Percentiles rank a stretch among this genome's conserved stretches.
phyloP scores from a whole-genome alignment of 2,888 invertebrate species.

The Cerastis rubricosa region DNA sequence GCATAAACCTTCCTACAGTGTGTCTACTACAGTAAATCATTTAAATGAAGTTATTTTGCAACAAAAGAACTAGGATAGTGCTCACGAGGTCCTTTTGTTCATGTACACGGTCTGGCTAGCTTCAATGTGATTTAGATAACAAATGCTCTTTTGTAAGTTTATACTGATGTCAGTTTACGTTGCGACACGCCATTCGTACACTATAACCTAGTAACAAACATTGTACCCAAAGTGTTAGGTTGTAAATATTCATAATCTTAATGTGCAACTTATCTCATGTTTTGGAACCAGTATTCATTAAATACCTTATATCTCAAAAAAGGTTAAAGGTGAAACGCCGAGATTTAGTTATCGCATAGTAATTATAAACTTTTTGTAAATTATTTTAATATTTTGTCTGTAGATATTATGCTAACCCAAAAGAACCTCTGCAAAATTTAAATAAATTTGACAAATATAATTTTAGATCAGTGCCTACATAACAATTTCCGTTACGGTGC shows the following conservation, averaged over 20 bases:
- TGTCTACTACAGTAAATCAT: slow-evolving; percentile 25
- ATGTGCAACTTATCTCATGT: slow-evolving; percentile 77
- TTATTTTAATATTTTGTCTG: slow-evolving; percentile 73
- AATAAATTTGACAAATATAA: slow-evolving; percentile 31
- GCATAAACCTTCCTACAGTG: slow-evolving; percentile 2
- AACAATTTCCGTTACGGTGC: slow-evolving; percentile 72
- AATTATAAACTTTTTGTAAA: slow-evolving; percentile 77
- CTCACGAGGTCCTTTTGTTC: slow-evolving; percentile 57
- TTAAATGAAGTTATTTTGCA: slow-evolving; percentile 55
- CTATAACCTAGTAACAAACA: slow-evolving; percentile 13
- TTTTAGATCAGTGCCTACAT: slow-evolving; percentile 42
- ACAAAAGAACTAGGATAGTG: slow-evolving; percentile 61
- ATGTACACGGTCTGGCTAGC: slow-evolving; percentile 72
- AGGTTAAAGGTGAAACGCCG: slow-evolving; percentile 78
- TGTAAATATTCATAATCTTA: slow-evolving; percentile 64
- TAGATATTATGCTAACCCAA: slow-evolving; percentile 40
- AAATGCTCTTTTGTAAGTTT: slow-evolving; percentile 61
- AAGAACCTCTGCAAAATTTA: slow-evolving; percentile 34
- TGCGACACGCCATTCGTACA: slow-evolving; percentile 41
- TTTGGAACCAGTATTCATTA: slow-evolving; percentile 83
- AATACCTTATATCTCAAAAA: slow-evolving; percentile 78
- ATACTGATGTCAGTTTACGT: slow-evolving; percentile 46
- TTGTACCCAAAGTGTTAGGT: slow-evolving; percentile 39
- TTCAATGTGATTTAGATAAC: slow-evolving; percentile 72
- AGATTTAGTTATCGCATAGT: slow-evolving; percentile 77